These are phyloP conservation scores for Zaprionus obscuricornis DNA, from an alignment of 2,888 invertebrate genomes.

Conservation along the genomic window DNA sequence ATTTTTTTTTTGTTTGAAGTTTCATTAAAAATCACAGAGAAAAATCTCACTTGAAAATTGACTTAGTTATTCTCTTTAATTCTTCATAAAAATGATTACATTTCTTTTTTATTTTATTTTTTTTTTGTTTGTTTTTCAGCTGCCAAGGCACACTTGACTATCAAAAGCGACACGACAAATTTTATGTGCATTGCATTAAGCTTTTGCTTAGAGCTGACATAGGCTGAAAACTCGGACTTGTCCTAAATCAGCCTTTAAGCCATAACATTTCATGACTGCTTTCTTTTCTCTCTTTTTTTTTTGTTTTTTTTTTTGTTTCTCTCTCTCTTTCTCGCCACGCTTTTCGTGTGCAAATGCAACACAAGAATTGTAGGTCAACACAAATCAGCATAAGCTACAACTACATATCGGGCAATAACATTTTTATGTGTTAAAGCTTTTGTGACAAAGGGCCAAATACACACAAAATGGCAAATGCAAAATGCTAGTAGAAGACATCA, in stretches of 20 bases:
- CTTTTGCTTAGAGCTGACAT: constrained; percentile 12
- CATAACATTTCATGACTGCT: constrained; percentile 43
- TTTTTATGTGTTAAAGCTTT: constrained; percentile 74
- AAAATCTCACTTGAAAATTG: no score
- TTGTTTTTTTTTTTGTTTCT: constrained; percentile 3
- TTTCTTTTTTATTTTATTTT: constrained; percentile 18
- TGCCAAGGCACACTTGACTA: no score
- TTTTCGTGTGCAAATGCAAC: no score
- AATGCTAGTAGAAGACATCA: constrained; percentile 14
- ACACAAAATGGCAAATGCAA: constrained; percentile 38
- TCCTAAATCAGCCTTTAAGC: constrained; percentile 62
- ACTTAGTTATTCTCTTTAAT: no score
- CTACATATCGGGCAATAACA: constrained; percentile 76
- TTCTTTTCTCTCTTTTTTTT: constrained; percentile 5
- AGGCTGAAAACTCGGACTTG: constrained; percentile 18
- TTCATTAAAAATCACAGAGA: no score
- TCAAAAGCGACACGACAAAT: no score
- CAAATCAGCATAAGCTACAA: constrained; percentile 77
- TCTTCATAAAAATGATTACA: no score
- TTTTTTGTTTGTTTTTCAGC: background rate
- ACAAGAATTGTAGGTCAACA: constrained; percentile 64
- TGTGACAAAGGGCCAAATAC: constrained; percentile 72
- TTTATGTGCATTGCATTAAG: no score
- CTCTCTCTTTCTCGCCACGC: background rate
- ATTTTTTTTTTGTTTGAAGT: no score